Conservation (phyloP, 2,797 vertebrate genomes). For the Acanthiza pusilla region DNA sequence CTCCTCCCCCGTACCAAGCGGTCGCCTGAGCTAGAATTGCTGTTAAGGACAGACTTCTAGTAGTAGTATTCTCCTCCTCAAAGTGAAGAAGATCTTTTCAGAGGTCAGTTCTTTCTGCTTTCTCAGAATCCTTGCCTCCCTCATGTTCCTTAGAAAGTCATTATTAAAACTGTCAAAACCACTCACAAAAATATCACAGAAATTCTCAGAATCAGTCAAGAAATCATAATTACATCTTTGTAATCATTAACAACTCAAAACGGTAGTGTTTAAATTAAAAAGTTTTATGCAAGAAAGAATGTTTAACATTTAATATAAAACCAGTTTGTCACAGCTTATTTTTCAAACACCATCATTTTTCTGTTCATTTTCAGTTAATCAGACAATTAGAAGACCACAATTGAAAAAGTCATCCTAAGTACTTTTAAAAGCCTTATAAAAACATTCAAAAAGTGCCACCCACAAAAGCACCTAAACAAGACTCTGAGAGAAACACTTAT, state of each 20-base stretch:
- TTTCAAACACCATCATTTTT: background rate
- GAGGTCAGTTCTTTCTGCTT: slow-evolving; percentile 31
- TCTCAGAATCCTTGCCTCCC: background rate
- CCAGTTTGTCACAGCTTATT: background rate
- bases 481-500: background rate
- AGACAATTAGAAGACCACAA: background rate
- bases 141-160: background rate
- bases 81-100: background rate
- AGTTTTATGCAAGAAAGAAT: background rate
- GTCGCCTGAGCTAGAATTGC: background rate
- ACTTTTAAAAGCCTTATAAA: slow-evolving; percentile 7
- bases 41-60: slow-evolving; percentile 21
- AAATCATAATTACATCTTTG: background rate
- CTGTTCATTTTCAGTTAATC: background rate
- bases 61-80: background rate
- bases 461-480: slow-evolving; percentile 15
- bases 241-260: background rate
- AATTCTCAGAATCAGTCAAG: background rate
- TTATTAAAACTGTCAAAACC: background rate
- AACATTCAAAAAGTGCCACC: slow-evolving; percentile 16
- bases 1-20: slow-evolving; percentile 11
- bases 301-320: slow-evolving; percentile 22
- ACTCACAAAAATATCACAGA: background rate
- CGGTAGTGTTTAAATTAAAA: background rate
- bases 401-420: slow-evolving; percentile 1